Evolutionary conservation across 1,140 invertebrate species (phyloP).

Genomic region (Drosophila saltans): DNA sequence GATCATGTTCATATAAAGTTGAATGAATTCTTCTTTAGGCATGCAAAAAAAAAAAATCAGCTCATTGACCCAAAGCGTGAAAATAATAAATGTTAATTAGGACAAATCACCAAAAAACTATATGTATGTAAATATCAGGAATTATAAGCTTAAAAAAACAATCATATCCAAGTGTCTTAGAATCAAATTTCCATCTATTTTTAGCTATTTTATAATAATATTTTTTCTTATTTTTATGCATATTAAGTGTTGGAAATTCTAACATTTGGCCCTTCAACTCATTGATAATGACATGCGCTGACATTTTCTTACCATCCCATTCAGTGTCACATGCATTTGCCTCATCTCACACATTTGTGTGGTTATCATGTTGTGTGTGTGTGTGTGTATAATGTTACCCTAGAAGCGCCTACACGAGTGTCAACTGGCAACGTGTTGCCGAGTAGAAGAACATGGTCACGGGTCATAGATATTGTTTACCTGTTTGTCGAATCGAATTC

Average conservation of each 20-base stretch:
- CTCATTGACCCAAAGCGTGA: not conserved
- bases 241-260: constrained; percentile 2
- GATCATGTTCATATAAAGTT: not conserved
- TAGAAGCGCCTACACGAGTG: constrained; percentile 1
- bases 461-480: constrained; percentile 4
- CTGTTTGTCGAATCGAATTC: constrained; percentile 3
- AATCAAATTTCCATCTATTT: too few species aligned
- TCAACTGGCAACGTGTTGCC: constrained; percentile 2
- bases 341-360: not conserved
- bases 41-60: not conserved
- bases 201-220: too few species aligned
- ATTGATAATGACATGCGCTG: constrained; percentile 3
- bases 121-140: too few species aligned
- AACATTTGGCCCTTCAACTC: not conserved
- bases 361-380: not conserved
- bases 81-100: not conserved
- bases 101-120: too few species aligned
- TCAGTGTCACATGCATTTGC: constrained; percentile 4
- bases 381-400: not conserved
- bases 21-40: not conserved
- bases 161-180: too few species aligned
- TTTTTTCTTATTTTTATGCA: not conserved
- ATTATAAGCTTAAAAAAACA: too few species aligned
- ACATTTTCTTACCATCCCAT: not conserved
- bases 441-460: not conserved